Evolutionary conservation across 2,113 vertebrate species (phyloP).

Genomic region (Brienomyrus longianalis): DNA sequence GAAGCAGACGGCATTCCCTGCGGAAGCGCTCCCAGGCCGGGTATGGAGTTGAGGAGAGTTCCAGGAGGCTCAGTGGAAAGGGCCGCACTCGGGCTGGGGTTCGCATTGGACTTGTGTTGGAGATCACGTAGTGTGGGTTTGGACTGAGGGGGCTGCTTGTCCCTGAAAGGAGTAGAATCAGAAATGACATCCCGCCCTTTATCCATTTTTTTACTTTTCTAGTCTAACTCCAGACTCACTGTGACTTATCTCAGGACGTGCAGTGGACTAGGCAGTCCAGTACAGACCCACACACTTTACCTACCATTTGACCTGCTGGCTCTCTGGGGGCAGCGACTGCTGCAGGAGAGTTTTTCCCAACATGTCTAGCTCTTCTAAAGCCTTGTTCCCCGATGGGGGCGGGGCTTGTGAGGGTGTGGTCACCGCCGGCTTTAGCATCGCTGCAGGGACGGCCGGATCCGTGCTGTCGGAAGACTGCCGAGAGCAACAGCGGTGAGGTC

Average conservation of each 20-base stretch:
- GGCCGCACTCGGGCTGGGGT: slow-evolving; percentile 27
- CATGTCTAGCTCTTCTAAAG: slow-evolving; percentile 82
- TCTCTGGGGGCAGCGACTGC: slow-evolving; percentile 85
- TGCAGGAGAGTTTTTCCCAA: slow-evolving; percentile 86
- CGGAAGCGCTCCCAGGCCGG: slow-evolving; percentile 38
- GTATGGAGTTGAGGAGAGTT: slow-evolving; percentile 38
- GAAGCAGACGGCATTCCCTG: slow-evolving; percentile 42
- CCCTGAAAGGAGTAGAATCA: slow-evolving; percentile 56
- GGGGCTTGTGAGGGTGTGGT: slow-evolving; percentile 29
- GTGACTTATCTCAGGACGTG: background rate
- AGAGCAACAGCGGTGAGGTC: background rate
- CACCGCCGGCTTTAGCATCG: slow-evolving; percentile 50
- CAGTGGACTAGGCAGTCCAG: background rate
- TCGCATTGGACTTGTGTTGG: slow-evolving; percentile 66
- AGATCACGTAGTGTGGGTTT: slow-evolving; percentile 82
- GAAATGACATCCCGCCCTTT: background rate
- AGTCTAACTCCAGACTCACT: background rate
- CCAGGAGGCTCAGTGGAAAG: slow-evolving; percentile 47
- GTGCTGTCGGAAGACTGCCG: slow-evolving; percentile 65
- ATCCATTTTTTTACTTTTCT: background rate
- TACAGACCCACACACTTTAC: background rate
- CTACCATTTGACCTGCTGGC: slow-evolving; percentile 89
- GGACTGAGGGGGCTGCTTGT: slow-evolving; percentile 73
- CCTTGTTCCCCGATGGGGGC: slow-evolving; percentile 52
- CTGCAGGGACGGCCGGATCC: slow-evolving; percentile 48